Evolutionary conservation across 2,888 invertebrate genomes (phyloP).

Genomic region (Drosophila lutescens): DNA sequence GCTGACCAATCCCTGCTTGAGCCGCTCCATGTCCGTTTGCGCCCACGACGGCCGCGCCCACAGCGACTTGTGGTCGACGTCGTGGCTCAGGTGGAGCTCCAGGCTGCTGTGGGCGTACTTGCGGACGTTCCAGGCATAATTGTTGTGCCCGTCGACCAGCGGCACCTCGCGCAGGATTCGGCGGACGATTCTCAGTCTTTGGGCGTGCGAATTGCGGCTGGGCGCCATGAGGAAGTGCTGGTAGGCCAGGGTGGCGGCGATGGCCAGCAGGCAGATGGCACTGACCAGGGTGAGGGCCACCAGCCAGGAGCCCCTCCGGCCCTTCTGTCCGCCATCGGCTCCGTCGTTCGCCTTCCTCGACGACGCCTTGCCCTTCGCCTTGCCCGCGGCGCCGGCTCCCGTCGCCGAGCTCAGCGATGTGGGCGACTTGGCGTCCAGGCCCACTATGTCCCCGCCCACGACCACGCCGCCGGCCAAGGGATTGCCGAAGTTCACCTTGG

Average conservation of each 20-base stretch:
- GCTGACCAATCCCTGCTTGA: conserved; percentile 92
- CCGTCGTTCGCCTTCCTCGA: conserved; percentile 52
- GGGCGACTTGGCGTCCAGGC: conserved; percentile 75
- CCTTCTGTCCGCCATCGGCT: conserved; percentile 60
- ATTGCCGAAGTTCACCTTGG: conserved; percentile 80
- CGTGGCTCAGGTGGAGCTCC: conserved; percentile 82
- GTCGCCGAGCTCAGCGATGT: conserved; percentile 68
- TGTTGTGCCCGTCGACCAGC: conserved; percentile 90
- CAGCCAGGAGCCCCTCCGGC: conserved; percentile 81
- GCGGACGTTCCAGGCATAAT: conserved; percentile 94
- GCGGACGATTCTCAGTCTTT: conserved; percentile 84
- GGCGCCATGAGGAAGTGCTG: conserved; percentile 83
- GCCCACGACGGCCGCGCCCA: conserved; percentile 95
- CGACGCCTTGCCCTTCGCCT: conserved; percentile 60
- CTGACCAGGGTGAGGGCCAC: conserved; percentile 81
- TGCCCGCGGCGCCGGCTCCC: conserved; percentile 41
- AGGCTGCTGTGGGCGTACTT: conserved; percentile 94
- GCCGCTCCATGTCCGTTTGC: conserved; percentile 95
- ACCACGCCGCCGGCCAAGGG: conserved; percentile 68
- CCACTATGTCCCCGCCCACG: conserved; percentile 71
- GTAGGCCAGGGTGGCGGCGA: conserved; percentile 82
- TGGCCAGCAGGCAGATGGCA: conserved; percentile 81
- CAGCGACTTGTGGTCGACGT: conserved; percentile 86
- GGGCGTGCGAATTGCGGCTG: conserved; percentile 84
- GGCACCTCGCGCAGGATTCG: conserved; percentile 83